Evolutionary conservation across 1,140 invertebrate species (phyloP), one percentile per base, ranked within the genome.

Genomic region (Belonocnema kinseyi): DNA sequence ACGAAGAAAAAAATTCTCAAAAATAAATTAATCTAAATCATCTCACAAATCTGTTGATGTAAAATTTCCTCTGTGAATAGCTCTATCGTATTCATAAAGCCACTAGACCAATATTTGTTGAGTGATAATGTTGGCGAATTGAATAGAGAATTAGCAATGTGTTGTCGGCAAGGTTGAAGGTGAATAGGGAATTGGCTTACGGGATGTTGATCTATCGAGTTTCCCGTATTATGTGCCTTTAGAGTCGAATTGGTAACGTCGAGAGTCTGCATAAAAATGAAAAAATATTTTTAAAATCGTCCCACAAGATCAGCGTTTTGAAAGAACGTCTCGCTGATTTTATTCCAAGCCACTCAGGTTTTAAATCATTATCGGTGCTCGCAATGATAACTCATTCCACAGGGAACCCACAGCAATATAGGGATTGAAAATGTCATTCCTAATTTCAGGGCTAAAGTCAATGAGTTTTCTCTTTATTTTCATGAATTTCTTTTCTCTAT

Each of bases 261-360:
- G 61, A 40, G 61, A 66, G 61, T 66, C 26, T 66, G 26, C 8
- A 66, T 66, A 14, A 66, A 66, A n/a, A 56, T 19, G 21, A 56
- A 56, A 56, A 56, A 10, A 56, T 17, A 21, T n/a, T 21, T 46
- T n/a, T 46, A 66, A 66, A 66, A 66, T 21, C 46, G 26, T 66
- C 61, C 26, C 61, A 8, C 33, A 33, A 26, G 61, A 66, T 66
- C 61, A 46, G 14, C 61, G 61, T 14, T 6, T 40, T 13, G 26
- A 40, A 66, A 33, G 33, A 66, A 66, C 26, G 61, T 66, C 61
- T 66, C 61, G 16, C 61, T 66, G 61, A 66, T 66, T 66, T 14
- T 66, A 66, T 66, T 66, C 33, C 61, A 66, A 66, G 26, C 61
- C 40, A 66, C 61, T 66, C 61, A 66, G 61, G 26, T 66, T 66